Evolutionary conservation across 1,140 invertebrate genomes (phyloP).

Genomic region (Cydia pomonella): DNA sequence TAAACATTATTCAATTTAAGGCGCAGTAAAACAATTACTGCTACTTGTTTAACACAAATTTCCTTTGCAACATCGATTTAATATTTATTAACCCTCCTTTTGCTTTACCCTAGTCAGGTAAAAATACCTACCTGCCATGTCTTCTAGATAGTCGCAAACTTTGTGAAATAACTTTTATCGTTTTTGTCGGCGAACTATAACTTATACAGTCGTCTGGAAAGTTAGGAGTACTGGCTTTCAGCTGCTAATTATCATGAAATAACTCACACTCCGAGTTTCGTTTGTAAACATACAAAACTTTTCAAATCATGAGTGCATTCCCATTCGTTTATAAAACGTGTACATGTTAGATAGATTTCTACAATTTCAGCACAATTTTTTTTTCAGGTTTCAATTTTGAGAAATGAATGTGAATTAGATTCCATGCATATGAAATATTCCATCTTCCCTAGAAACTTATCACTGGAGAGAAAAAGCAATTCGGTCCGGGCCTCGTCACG

Average conservation of each 20-base stretch:
- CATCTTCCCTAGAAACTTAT: slow-evolving; percentile 7
- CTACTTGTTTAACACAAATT: too few relatives aligned
- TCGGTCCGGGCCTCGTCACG: slow-evolving; percentile 40
- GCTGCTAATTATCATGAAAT: not conserved
- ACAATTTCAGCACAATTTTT: not conserved
- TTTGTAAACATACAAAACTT: slow-evolving; percentile 27
- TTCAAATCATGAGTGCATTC: not conserved
- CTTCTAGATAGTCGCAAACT: not conserved
- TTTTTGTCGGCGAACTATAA: not conserved
- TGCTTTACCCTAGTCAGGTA: not conserved
- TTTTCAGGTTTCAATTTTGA: not conserved
- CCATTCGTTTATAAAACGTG: not conserved
- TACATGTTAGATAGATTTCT: not conserved
- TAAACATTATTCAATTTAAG: too few relatives aligned
- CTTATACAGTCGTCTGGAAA: slow-evolving; percentile 20
- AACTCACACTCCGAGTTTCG: not conserved
- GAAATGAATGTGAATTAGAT: too few relatives aligned
- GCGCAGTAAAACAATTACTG: too few relatives aligned
- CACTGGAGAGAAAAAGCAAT: slow-evolving; percentile 27
- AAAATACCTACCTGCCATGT: not conserved
- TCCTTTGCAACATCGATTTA: too few relatives aligned
- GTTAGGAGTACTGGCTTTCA: slow-evolving; percentile 1
- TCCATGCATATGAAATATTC: not conserved
- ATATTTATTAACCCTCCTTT: too few relatives aligned
- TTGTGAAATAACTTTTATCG: not conserved